Conservation (phyloP, 1,140 invertebrate species). For the Heliconius eleuchia region DNA sequence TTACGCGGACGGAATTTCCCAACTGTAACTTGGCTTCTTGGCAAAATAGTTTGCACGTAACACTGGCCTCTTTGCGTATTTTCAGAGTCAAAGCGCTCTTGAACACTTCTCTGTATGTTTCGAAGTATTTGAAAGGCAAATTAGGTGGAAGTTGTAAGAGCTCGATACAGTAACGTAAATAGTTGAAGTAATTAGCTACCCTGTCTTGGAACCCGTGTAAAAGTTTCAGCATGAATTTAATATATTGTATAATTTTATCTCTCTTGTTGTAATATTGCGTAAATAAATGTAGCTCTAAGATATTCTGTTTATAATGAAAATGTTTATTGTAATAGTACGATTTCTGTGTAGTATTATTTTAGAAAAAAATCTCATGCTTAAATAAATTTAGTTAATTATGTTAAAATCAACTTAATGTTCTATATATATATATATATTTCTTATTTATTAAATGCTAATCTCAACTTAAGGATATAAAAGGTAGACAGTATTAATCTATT, state of each 20-base stretch:
- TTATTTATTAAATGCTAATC: neutral
- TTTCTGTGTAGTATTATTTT: neutral
- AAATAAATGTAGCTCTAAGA: neutral
- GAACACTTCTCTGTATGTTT: conserved; percentile 66
- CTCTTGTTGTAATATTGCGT: neutral
- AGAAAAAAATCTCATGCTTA: no score
- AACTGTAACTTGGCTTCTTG: conserved; percentile 66
- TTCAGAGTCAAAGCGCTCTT: conserved; percentile 63
- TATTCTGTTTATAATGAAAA: neutral
- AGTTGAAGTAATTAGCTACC: conserved; percentile 49
- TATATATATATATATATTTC: no score
- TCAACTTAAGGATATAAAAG: conserved; percentile 27
- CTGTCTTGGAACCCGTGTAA: conserved; percentile 21
- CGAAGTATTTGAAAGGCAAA: conserved; percentile 77
- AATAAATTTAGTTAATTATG: no score
- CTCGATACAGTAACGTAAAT: conserved; percentile 56
- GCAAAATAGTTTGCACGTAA: conserved; percentile 73
- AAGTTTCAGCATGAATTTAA: conserved; percentile 40
- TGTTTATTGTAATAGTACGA: neutral
- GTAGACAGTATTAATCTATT: conserved; percentile 57
- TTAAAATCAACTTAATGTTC: no score
- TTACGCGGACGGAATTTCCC: conserved; percentile 77
- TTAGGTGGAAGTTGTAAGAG: conserved; percentile 64
- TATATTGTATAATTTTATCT: conserved; percentile 17
- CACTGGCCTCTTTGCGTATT: conserved; percentile 71